Evolutionary conservation across 2,888 invertebrate genomes (phyloP), one percentile per base, ranked within the genome.

Genomic region (Argyresthia albistria): DNA sequence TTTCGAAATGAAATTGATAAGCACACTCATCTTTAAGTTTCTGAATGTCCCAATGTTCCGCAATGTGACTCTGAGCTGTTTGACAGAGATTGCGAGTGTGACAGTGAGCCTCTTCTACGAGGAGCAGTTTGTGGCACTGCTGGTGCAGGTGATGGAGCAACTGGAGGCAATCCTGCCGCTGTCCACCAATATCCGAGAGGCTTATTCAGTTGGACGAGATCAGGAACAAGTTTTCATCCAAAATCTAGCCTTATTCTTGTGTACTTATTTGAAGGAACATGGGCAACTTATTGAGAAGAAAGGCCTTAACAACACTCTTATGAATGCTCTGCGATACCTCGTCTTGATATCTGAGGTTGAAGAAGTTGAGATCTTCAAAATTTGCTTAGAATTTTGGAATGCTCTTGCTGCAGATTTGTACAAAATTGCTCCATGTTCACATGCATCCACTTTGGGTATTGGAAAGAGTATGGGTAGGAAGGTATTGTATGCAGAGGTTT

Each of bases 331-430:
- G 52, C 92, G 93, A 60, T 97, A 97, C 73, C 90, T 97, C 62
- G 94, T 97, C 8, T 88, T 97, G 67, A 97, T 97, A 76, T 99
- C 98, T 11, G 97, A 98, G 87, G 99, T 99, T 2, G 99, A 99
- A 62, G 99, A 99, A 76, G 97, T 98, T 0, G 99, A 99, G 88
- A 98, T 99, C 58, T 99, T 99, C 79, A 99, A 99, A 89, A 99
- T 99, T 60, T 99, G 99, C 70, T 88, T 99, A 59, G 99, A 99
- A 76, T 99, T 98, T 82, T 99, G 99, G 99, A 98, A 97, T 83
- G 92, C 93, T 56, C 88, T 99, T 58, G 93, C 97, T 35, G 92
- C 96, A 56, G 97, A 98, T 75, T 89, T 99, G 63, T 99, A 99
- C 75, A 93, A 95, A 70, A 95, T 96, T 69, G 93, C 92, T 65